Percentiles rank a stretch among this genome's conserved stretches.
These are phyloP conservation scores for Liparis tanakae DNA, from an alignment of 2,797 vertebrate genomes.

Conservation along the genomic window DNA sequence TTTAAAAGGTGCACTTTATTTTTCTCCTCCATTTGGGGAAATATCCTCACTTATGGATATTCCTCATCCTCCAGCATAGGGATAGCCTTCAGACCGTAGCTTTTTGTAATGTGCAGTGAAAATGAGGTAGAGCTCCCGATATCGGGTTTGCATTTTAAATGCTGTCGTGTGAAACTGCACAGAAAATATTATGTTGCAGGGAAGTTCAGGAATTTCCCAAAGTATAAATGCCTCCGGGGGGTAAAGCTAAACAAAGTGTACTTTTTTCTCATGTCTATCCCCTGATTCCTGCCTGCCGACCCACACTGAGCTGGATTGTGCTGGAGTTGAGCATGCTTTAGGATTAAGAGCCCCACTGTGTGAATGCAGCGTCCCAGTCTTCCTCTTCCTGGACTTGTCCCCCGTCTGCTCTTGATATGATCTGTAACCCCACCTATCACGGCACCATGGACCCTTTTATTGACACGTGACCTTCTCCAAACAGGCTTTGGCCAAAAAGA, in stretches of 20 bases:
- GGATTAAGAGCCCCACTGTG: constrained; percentile 48
- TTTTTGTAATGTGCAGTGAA: constrained; percentile 2
- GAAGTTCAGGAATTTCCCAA: constrained; percentile 39
- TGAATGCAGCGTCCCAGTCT: constrained; percentile 59
- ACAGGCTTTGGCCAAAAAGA: constrained; percentile 42
- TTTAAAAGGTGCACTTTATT: constrained; percentile 28
- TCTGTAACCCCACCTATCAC: constrained; percentile 51
- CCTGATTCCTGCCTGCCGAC: constrained; percentile 43
- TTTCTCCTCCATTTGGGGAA: constrained; percentile 2
- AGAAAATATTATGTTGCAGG: constrained; percentile 36
- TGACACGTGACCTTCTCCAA: constrained; percentile 33
- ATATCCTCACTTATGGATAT: constrained; percentile 15
- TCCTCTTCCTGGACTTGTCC: constrained; percentile 54
- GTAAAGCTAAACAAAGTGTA: constrained; percentile 30
- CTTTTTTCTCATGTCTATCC: constrained; percentile 28
- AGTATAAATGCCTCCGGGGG: constrained; percentile 25
- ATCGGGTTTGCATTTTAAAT: constrained; percentile 21
- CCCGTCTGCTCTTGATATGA: constrained; percentile 51
- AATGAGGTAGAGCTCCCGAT: not conserved
- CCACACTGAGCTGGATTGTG: constrained; percentile 40
- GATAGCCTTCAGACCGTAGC: not conserved
- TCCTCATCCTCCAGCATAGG: not conserved
- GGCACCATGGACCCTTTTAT: constrained; percentile 36
- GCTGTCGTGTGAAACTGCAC: constrained; percentile 16
- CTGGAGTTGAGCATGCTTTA: constrained; percentile 66